Evolutionary conservation across 2,113 vertebrate species (phyloP).

Genomic region (Meles meles): DNA sequence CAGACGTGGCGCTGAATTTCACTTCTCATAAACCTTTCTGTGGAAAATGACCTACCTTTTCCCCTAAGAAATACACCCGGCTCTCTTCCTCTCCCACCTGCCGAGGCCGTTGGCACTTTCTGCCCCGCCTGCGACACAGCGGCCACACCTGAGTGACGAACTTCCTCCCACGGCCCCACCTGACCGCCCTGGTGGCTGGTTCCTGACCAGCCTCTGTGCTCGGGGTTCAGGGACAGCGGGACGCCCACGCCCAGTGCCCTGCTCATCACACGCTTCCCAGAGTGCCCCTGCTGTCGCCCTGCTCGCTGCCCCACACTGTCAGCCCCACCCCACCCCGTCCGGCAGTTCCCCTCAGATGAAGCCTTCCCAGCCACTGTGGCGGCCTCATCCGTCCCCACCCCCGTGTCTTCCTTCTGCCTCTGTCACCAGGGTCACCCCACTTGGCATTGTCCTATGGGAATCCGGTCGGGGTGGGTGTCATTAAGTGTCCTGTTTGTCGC

Average conservation of each 20-base stretch:
- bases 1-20: background rate
- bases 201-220: background rate
- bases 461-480: background rate
- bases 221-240: background rate
- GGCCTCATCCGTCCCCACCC: accelerated
- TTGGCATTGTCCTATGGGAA: accelerated
- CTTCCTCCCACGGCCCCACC: background rate
- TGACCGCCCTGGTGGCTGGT: background rate
- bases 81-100: background rate
- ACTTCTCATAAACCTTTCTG: background rate
- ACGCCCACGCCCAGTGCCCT: background rate
- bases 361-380: accelerated
- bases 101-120: background rate
- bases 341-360: background rate
- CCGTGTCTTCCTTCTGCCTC: background rate
- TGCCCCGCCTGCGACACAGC: background rate
- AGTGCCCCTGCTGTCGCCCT: accelerated
- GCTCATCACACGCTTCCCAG: no score
- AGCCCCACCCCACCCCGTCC: background rate
- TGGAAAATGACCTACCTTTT: background rate
- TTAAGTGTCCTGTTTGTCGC: background rate
- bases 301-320: background rate
- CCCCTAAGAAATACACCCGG: background rate
- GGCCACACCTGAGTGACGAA: accelerated
- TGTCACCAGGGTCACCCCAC: accelerated